phyloP scores from a whole-genome alignment of 2,113 vertebrate species.

The Edolisoma coerulescens region DNA sequence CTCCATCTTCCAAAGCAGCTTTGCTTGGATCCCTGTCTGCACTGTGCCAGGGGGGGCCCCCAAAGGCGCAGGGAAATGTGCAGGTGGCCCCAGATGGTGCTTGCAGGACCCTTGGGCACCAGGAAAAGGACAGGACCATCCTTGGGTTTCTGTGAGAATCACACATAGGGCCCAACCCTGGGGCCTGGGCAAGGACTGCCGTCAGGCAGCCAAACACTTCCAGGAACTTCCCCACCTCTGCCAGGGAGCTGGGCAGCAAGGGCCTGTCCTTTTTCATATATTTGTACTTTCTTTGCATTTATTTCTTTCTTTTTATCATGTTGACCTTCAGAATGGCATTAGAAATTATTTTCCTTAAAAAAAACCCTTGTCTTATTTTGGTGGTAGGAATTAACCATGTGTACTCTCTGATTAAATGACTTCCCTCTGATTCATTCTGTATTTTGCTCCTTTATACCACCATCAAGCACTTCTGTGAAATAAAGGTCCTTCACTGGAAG shows the following conservation, averaged over 20 bases:
- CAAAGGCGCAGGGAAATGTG: fast-evolving
- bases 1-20: background rate
- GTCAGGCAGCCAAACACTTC: background rate
- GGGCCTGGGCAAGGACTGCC: background rate
- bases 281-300: background rate
- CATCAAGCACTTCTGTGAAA: background rate
- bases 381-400: background rate
- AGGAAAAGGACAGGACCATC: background rate
- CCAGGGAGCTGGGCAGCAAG: background rate
- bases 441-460: background rate
- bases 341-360: background rate
- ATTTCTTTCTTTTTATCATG: background rate
- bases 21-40: background rate
- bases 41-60: no score
- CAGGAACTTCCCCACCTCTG: background rate
- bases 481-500: background rate
- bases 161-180: background rate
- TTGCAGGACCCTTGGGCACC: background rate
- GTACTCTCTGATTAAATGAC: background rate
- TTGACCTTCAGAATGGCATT: background rate
- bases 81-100: background rate
- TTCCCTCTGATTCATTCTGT: background rate
- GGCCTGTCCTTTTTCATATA: background rate
- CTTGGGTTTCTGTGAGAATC: background rate
- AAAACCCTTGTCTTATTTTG: background rate